Percentiles rank a stretch among this genome's conserved stretches.
These are phyloP conservation scores for Furcula furcula DNA, from an alignment of 2,888 invertebrate genomes.

Conservation along the genomic window DNA sequence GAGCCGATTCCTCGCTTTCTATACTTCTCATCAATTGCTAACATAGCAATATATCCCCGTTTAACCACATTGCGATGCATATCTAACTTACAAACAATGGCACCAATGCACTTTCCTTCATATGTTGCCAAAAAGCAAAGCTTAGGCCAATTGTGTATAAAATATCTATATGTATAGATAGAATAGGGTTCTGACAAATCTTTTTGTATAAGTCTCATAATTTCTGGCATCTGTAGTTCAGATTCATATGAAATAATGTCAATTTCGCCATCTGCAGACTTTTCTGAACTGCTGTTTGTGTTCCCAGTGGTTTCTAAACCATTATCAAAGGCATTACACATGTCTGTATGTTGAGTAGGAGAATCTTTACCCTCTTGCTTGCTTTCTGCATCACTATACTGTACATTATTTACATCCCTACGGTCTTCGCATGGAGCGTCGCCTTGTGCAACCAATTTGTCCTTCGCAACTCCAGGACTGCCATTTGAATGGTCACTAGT, in stretches of 20 bases:
- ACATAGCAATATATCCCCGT: conserved; percentile 99
- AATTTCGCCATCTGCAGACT: conserved; percentile 54
- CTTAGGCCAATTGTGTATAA: conserved; percentile 99
- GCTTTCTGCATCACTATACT: conserved; percentile 52
- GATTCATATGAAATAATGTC: conserved; percentile 88
- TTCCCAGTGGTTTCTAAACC: conserved; percentile 46
- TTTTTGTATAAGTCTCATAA: conserved; percentile 99
- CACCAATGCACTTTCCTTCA: conserved; percentile 94
- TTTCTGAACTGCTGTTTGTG: conserved; percentile 39
- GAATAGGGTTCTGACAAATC: conserved; percentile 99
- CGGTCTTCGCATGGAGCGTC: conserved; percentile 39
- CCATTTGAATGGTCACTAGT: conserved; percentile 64
- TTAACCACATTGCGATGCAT: conserved; percentile 93
- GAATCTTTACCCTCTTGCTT: conserved; percentile 34
- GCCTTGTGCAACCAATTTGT: conserved; percentile 43
- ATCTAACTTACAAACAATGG: conserved; percentile 99
- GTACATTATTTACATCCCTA: conserved; percentile 69
- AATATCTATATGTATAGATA: conserved; percentile 99
- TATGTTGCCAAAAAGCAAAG: conserved; percentile 98
- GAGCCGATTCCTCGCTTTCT: conserved; percentile 97
- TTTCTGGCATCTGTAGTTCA: conserved; percentile 98
- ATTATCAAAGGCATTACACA: conserved; percentile 43
- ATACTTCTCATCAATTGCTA: conserved; percentile 98
- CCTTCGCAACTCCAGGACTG: conserved; percentile 42
- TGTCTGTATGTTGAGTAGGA: conserved; percentile 34